Percentiles rank a stretch among this genome's conserved stretches.
These are phyloP conservation scores for Falco naumanni DNA, from an alignment of 2,797 vertebrate genomes.

Conservation along the genomic window DNA sequence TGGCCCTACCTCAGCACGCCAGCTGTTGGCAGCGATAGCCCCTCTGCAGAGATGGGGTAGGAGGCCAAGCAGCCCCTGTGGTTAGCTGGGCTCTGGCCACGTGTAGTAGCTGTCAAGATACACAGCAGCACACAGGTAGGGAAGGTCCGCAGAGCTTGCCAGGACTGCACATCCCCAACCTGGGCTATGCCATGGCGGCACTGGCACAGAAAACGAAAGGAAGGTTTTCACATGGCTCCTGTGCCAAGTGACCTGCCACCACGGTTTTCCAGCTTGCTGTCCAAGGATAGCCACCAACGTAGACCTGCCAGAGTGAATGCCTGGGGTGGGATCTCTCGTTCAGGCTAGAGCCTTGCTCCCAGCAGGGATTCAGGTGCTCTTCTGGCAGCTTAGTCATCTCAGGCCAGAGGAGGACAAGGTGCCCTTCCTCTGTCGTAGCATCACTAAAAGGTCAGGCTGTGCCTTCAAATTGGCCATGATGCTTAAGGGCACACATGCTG, in stretches of 20 bases:
- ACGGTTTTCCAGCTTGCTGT: accelerated
- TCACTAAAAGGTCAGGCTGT: neutral
- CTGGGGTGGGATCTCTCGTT: neutral
- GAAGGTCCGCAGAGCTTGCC: neutral
- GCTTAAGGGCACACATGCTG: accelerated
- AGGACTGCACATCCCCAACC: neutral
- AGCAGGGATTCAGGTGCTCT: neutral
- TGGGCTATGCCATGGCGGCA: neutral
- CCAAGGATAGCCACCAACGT: neutral
- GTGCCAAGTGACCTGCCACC: neutral
- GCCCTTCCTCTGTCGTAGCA: neutral
- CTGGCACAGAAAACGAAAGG: neutral
- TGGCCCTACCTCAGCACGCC: neutral
- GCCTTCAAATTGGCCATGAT: accelerated
- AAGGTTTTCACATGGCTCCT: neutral
- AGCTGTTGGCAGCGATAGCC: neutral
- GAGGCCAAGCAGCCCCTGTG: neutral
- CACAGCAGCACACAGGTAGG: neutral
- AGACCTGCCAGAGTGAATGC: neutral
- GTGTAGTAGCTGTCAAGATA: neutral
- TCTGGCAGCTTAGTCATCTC: neutral
- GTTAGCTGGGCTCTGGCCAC: neutral
- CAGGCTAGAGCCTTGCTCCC: neutral
- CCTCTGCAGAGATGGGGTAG: neutral
- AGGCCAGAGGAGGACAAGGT: neutral